Evolutionary conservation across 2,888 invertebrate genomes (phyloP).

Genomic region (Pristionchus mayeri): DNA sequence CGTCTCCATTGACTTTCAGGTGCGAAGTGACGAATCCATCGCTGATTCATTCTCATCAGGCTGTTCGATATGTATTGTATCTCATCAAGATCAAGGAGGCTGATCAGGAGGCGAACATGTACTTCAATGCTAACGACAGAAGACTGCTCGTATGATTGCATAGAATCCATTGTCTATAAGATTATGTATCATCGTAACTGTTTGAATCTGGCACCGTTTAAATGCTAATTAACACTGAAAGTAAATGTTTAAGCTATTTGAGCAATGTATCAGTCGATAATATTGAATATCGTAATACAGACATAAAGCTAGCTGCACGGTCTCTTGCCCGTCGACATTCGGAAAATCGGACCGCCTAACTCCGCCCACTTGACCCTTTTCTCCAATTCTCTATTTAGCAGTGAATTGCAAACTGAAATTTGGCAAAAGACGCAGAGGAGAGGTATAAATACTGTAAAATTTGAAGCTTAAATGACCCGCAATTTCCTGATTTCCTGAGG

Average conservation of each 20-base stretch:
- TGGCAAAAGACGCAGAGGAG: too few relatives aligned
- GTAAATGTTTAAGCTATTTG: background rate
- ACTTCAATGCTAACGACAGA: background rate
- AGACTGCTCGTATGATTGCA: background rate
- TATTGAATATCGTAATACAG: too few relatives aligned
- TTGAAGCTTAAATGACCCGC: too few relatives aligned
- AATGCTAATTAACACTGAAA: background rate
- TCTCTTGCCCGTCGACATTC: too few relatives aligned
- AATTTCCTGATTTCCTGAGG: too few relatives aligned
- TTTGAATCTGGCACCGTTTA: background rate
- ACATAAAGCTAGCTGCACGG: too few relatives aligned
- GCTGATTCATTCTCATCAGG: background rate
- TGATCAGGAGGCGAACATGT: background rate
- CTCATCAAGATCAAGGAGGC: slow-evolving; percentile 34
- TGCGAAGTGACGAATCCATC: background rate
- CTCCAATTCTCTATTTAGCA: too few relatives aligned
- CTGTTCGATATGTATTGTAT: slow-evolving; percentile 8
- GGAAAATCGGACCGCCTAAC: too few relatives aligned
- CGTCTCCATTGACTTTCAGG: slow-evolving; percentile 23
- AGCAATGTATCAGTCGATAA: background rate
- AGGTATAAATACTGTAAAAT: too few relatives aligned
- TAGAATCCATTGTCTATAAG: too few relatives aligned
- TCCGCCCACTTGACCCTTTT: too few relatives aligned
- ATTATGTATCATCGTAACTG: background rate
- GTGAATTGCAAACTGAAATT: too few relatives aligned